Conservation (phyloP, 2,888 invertebrate genomes). For the Tridacna gigas region DNA sequence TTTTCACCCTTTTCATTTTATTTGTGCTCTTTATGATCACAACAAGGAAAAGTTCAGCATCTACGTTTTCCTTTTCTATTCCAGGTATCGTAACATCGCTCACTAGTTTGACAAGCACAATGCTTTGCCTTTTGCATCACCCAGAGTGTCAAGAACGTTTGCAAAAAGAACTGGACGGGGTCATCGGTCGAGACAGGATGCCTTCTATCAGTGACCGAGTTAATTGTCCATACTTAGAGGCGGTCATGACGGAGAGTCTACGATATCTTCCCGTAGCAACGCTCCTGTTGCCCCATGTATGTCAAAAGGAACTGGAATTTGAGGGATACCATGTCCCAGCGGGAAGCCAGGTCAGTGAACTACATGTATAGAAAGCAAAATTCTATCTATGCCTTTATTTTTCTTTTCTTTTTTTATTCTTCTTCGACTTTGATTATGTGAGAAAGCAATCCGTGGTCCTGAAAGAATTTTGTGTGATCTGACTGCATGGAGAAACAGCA, state of each 20-base stretch:
- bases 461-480: no score
- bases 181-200: neutral
- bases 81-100: neutral
- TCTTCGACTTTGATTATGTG: no score
- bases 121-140: neutral
- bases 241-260: neutral
- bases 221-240: neutral
- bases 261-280: neutral
- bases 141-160: neutral
- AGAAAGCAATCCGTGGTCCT: no score
- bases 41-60: no score
- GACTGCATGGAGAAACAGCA: no score
- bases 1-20: no score
- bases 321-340: slow-evolving; percentile 4
- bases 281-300: neutral
- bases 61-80: neutral
- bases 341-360: neutral
- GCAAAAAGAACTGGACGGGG: neutral
- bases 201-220: neutral
- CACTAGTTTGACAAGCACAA: neutral
- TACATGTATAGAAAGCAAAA: no score
- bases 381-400: no score
- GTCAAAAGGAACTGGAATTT: neutral
- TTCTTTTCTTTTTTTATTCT: no score
- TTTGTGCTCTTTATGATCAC: no score